Conservation (phyloP, 2,888 invertebrate genomes). For the Phania funesta region DNA sequence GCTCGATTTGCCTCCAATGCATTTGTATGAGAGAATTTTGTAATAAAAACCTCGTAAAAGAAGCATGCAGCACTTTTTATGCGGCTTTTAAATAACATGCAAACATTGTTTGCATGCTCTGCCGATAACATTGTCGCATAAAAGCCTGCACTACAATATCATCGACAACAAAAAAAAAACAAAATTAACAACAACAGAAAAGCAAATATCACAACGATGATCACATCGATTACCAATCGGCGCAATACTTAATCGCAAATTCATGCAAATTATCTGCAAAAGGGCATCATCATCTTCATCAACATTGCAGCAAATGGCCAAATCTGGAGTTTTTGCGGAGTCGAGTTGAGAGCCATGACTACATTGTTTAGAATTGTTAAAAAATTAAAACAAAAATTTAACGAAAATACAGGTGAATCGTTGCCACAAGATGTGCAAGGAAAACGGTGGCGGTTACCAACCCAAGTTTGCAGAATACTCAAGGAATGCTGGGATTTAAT, state of each 20-base stretch:
- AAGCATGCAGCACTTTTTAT: constrained; percentile 27
- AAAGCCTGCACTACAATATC: constrained; percentile 17
- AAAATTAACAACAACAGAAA: background rate
- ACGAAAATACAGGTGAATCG: constrained; percentile 46
- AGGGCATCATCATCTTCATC: constrained; percentile 65
- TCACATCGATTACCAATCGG: constrained; percentile 67
- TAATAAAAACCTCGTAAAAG: background rate
- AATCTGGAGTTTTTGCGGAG: background rate
- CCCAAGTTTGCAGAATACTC: background rate
- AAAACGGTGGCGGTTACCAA: background rate
- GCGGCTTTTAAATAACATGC: constrained; percentile 57
- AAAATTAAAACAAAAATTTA: background rate
- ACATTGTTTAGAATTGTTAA: constrained; percentile 16
- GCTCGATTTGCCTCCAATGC: constrained; percentile 12
- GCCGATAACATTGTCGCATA: constrained; percentile 60
- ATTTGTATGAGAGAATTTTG: background rate
- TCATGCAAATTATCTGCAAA: constrained; percentile 71
- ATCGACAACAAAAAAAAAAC: background rate
- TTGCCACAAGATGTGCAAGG: constrained; percentile 17
- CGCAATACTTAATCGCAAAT: constrained; percentile 70
- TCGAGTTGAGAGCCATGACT: constrained; percentile 31
- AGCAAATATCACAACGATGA: constrained; percentile 64
- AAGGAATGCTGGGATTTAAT: background rate
- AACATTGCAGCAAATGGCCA: constrained; percentile 11
- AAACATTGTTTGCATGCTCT: constrained; percentile 66